Evolutionary conservation across 2,113 vertebrate species (phyloP).

Genomic region (Callospermophilus lateralis): DNA sequence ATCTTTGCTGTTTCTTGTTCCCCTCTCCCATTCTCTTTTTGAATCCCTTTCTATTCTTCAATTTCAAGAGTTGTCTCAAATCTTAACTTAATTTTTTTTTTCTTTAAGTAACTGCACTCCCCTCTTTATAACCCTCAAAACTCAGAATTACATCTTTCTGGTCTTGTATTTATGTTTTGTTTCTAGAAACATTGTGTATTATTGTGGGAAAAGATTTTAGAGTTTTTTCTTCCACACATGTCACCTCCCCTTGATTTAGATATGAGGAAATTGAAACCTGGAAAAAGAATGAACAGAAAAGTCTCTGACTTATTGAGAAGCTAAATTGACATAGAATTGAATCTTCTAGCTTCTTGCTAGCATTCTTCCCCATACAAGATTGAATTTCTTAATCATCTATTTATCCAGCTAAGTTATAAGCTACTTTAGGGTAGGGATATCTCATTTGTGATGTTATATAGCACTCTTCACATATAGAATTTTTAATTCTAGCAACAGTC

Average conservation of each 20-base stretch:
- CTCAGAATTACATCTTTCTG: constrained; percentile 18
- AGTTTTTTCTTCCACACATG: neutral
- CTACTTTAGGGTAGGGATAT: neutral
- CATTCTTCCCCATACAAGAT: neutral
- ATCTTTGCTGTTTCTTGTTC: neutral
- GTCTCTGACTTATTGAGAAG: neutral
- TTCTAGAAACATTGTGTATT: neutral
- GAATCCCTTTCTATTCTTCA: neutral
- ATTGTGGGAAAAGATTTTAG: neutral
- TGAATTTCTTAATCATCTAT: constrained; percentile 7
- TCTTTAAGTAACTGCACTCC: neutral
- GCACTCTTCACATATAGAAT: neutral
- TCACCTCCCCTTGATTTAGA: neutral
- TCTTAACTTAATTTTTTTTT: neutral
- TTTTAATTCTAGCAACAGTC: constrained; percentile 12
- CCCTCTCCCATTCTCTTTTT: neutral
- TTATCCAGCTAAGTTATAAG: constrained; percentile 22
- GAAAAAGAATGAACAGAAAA: neutral
- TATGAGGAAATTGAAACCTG: neutral
- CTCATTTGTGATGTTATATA: neutral
- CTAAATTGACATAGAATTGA: neutral
- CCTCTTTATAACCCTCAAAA: neutral
- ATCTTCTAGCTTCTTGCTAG: neutral
- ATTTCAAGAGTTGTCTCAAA: neutral
- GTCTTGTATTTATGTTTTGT: constrained; percentile 21